Evolutionary conservation across 2,113 vertebrate genomes (phyloP).

Genomic region (Rallus limicola): DNA sequence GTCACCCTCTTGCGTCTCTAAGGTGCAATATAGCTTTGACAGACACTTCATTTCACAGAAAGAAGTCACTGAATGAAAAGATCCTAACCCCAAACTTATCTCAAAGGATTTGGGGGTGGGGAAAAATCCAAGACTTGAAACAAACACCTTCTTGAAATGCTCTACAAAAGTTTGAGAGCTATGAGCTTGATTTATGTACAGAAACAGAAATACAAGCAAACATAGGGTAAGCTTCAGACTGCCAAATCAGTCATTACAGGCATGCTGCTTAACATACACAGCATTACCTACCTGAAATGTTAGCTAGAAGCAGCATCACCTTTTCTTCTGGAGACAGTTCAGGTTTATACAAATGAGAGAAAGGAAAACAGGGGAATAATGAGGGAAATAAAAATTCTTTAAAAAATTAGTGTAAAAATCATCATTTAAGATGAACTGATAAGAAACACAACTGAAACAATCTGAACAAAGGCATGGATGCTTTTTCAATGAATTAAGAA

Average conservation of each 20-base stretch:
- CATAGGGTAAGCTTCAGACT: neutral
- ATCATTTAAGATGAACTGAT: neutral
- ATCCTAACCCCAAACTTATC: neutral
- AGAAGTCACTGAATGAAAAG: neutral
- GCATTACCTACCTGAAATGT: neutral
- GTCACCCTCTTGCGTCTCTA: neutral
- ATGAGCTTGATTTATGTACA: constrained; percentile 8
- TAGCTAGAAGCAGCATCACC: neutral
- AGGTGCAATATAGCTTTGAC: neutral
- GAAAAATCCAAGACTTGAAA: neutral
- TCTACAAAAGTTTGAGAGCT: neutral
- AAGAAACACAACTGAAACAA: neutral
- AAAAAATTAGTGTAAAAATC: neutral
- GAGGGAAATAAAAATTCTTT: neutral
- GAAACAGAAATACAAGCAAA: constrained; percentile 28
- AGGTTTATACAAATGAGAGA: neutral
- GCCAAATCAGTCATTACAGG: neutral
- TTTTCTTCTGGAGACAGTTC: neutral
- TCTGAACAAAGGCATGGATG: neutral
- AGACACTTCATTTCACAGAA: neutral
- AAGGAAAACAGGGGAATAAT: neutral
- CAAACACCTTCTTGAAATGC: constrained; percentile 6
- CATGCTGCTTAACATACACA: neutral
- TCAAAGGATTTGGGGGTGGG: neutral
- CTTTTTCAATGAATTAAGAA: neutral